Evolutionary conservation across 2,797 vertebrate genomes (phyloP).

Genomic region (Onychomys arenicola): DNA sequence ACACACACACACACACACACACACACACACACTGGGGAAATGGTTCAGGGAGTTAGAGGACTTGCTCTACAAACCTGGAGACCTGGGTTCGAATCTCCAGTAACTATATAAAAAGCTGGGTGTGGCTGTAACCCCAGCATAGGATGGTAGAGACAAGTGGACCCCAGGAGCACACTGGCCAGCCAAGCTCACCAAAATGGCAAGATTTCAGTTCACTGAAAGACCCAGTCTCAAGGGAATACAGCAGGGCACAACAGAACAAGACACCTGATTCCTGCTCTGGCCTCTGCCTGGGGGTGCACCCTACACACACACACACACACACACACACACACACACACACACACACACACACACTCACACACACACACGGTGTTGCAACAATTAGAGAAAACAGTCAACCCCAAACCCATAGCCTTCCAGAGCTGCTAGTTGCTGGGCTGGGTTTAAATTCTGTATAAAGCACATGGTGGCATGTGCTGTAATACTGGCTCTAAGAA

Average conservation of each 20-base stretch:
- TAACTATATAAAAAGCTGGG: not conserved
- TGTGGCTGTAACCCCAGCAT: not conserved
- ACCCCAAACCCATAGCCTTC: not conserved
- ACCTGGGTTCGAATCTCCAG: not conserved
- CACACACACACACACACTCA: not conserved
- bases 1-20: too few species aligned
- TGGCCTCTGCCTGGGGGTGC: not conserved
- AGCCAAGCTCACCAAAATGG: not conserved
- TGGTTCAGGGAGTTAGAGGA: not conserved
- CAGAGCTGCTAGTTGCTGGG: not conserved
- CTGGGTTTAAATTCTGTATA: not conserved
- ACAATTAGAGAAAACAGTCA: not conserved
- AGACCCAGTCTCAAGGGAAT: not conserved
- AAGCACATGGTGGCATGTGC: not conserved
- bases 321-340: not conserved
- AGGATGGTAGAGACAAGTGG: not conserved
- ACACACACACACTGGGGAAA: not conserved
- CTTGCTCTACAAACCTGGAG: not conserved
- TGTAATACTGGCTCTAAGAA: not conserved
- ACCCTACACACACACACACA: not conserved
- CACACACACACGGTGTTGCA: not conserved
- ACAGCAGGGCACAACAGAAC: not conserved
- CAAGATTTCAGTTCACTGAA: not conserved
- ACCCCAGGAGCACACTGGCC: not conserved
- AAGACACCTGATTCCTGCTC: not conserved